Conservation (phyloP, 2,888 invertebrate genomes). For the Seira musarum region DNA sequence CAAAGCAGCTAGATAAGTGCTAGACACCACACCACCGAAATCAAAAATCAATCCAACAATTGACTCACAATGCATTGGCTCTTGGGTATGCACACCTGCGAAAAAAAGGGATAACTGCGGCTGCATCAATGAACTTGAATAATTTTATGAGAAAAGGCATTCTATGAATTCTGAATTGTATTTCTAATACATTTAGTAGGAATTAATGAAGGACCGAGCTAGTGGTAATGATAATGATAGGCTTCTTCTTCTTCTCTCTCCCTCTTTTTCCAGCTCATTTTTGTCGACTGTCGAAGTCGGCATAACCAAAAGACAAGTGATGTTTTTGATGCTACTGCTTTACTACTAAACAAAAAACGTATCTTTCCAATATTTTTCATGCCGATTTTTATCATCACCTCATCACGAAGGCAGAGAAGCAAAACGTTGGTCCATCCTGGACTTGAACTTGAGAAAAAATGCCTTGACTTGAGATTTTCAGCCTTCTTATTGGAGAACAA, state of each 20-base stretch:
- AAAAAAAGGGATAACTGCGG: neutral
- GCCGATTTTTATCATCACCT: neutral
- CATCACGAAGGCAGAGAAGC: neutral
- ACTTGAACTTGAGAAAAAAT: too few species aligned
- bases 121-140: neutral
- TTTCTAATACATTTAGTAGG: neutral
- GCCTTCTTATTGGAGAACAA: neutral
- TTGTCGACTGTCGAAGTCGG: neutral
- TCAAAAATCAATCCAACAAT: too few species aligned
- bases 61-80: too few species aligned
- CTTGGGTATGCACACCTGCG: neutral
- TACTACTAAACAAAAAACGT: neutral
- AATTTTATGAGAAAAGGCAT: neutral
- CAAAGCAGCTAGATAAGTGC: neutral
- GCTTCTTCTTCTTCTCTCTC: neutral
- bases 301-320: neutral
- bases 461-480: too few species aligned
- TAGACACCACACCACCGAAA: too few species aligned
- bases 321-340: neutral
- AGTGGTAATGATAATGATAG: conserved; percentile 1
- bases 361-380: neutral
- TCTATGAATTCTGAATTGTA: neutral
- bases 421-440: neutral
- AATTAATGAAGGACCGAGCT: neutral
- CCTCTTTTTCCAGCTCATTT: too few species aligned